Evolutionary conservation across 2,797 vertebrate species (phyloP), one percentile per base, ranked within the genome.

Genomic region (Tangara arthus): DNA sequence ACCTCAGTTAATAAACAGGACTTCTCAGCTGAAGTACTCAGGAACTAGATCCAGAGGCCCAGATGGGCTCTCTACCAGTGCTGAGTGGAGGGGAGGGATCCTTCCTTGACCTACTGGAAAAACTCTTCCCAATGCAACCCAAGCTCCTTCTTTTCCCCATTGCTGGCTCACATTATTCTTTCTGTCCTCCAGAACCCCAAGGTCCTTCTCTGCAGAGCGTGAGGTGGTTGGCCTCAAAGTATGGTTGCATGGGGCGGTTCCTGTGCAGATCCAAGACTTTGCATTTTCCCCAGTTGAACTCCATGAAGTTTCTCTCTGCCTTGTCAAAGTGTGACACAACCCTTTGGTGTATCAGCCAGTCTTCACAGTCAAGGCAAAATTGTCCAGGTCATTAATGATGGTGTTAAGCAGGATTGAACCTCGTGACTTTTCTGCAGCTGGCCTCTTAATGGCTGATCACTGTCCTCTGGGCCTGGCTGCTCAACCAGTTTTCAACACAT

Each of bases 291-390:
- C 28, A 30, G 8, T 0, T 78, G 50, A 84, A 39, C 22, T 63
- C 15, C 24, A 46, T 42, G 35, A 35, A 10, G 12, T 82, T 87
- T n/a, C 12, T 70, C 23, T 35, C 30, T 81, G 47, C 19, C 16
- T 46, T 75, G 16, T 21, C 4, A 0, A 68, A 63, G 6, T 47
- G 24, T 3, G 4, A 12, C 21, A 47, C 0, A 1, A 46, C 7
- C 28, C 8, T 41, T 39, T 46, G 21, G n/a, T 60, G 27, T 57
- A 34, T 61, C 34, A 56, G 12, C 28, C 15, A 32, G 21, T 42
- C 44, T 63, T 78, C 30, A 19, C 12, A 34, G 32, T 27, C 27
- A 50, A 57, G 47, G 39, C 44, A 80, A 39, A 55, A 5, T 42
- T 78, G 5, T 71, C 16, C 24, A 59, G 10, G 14, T 72, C 21